A percentile compares a stretch with the other conserved stretches of the same genome.
phyloP scores from a whole-genome alignment of 2,113 vertebrate species.

The Callochromis pleurospilus region DNA sequence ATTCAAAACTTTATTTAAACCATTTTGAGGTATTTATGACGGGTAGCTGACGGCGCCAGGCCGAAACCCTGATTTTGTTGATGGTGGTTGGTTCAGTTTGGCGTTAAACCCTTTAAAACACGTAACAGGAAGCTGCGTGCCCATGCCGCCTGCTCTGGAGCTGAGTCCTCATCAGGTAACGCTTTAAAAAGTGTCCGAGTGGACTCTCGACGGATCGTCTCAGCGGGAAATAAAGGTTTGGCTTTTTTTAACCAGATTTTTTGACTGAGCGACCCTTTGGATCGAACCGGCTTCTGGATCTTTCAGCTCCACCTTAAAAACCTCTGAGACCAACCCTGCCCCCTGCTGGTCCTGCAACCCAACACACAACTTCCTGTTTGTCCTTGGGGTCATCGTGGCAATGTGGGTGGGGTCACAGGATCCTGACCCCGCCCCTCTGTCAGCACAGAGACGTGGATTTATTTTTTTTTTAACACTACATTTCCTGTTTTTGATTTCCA shows the following conservation, averaged over 20 bases:
- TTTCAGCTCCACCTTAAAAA: background rate
- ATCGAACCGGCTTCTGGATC: background rate
- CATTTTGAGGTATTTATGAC: background rate
- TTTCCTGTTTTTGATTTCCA: slow-evolving; percentile 36
- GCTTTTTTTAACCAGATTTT: background rate
- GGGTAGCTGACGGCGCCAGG: background rate
- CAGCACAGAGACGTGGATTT: background rate
- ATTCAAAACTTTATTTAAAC: background rate
- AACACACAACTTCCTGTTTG: background rate
- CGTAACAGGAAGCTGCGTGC: background rate
- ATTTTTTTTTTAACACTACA: slow-evolving; percentile 50
- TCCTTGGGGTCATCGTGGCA: background rate
- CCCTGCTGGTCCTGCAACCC: background rate
- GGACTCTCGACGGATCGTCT: background rate
- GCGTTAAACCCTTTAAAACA: background rate
- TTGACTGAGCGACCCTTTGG: background rate
- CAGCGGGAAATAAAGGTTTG: background rate
- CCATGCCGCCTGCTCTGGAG: too few species aligned
- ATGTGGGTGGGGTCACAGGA: background rate
- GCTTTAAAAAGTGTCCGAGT: background rate
- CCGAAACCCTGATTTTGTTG: background rate
- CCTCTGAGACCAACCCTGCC: background rate
- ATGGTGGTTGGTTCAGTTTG: background rate
- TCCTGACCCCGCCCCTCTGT: background rate
- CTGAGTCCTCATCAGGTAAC: background rate